phyloP scores from a whole-genome alignment of 2,888 invertebrate genomes.

The Brachypalpus laphriformis region DNA sequence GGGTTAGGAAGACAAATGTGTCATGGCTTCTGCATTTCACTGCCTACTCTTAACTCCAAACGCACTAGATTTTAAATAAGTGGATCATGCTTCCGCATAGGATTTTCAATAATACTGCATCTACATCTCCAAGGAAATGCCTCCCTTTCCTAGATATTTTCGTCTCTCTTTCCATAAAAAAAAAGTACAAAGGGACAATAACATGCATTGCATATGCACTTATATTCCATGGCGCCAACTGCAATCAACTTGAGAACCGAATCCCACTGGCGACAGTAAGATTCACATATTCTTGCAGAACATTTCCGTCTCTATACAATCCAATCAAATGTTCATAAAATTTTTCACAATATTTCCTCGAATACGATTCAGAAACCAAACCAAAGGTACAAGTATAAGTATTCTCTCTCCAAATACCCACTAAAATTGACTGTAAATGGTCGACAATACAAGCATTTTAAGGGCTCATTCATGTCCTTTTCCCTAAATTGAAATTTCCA shows the following conservation, averaged over 20 bases:
- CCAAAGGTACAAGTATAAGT: conserved; percentile 5
- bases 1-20: no score
- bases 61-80: no score
- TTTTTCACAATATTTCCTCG: conserved; percentile 5
- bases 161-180: no score
- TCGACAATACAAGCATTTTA: conserved; percentile 28
- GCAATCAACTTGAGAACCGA: conserved; percentile 35
- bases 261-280: conserved; percentile 23
- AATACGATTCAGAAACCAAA: background rate
- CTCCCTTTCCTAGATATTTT: no score
- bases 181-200: background rate
- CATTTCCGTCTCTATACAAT: background rate
- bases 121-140: no score
- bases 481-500: conserved; percentile 59
- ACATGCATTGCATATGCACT: conserved; percentile 14
- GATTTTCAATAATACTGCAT: no score
- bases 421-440: conserved; percentile 16
- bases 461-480: conserved; percentile 30
- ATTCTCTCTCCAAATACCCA: background rate
- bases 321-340: conserved; percentile 52
- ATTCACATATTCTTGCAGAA: conserved; percentile 19
- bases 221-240: conserved; percentile 42
- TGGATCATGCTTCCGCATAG: no score
- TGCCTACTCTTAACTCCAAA: no score
- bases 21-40: no score